phyloP scores from a whole-genome alignment of 1,140 invertebrate genomes.

The Neodiprion fabricii region DNA sequence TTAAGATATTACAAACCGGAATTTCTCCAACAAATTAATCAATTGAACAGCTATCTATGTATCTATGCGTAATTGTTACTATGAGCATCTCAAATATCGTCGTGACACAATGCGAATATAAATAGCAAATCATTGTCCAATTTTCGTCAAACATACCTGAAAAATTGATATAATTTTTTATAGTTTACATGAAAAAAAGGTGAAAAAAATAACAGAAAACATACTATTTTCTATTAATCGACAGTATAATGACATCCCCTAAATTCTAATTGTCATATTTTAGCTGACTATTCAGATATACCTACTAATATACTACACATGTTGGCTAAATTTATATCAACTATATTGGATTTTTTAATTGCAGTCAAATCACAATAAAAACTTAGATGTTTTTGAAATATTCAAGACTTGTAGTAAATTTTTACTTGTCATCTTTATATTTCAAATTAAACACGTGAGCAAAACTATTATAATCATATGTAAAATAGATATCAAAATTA shows the following conservation, averaged over 20 bases:
- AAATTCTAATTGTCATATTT: background rate
- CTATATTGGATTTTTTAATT: conserved; percentile 29
- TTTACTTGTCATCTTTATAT: background rate
- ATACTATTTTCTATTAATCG: background rate
- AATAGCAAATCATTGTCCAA: too few species aligned
- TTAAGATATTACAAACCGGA: background rate
- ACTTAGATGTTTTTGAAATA: conserved; percentile 13
- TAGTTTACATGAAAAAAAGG: conserved; percentile 18
- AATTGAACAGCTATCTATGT: background rate
- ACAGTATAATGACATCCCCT: conserved; percentile 11
- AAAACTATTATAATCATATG: background rate
- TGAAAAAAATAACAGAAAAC: background rate
- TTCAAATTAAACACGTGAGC: conserved; percentile 1
- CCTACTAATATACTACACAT: conserved; percentile 13
- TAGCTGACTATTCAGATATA: conserved; percentile 14
- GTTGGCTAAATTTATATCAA: conserved; percentile 25
- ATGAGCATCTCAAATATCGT: too few species aligned
- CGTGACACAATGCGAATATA: too few species aligned
- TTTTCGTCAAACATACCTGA: too few species aligned
- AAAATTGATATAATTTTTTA: conserved; percentile 16
- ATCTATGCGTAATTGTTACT: too few species aligned
- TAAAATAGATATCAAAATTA: background rate
- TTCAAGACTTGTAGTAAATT: background rate
- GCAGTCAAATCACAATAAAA: conserved; percentile 46
- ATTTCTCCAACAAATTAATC: background rate